Evolutionary conservation across 1,140 invertebrate species (phyloP).

Genomic region (Drosophila serrata): DNA sequence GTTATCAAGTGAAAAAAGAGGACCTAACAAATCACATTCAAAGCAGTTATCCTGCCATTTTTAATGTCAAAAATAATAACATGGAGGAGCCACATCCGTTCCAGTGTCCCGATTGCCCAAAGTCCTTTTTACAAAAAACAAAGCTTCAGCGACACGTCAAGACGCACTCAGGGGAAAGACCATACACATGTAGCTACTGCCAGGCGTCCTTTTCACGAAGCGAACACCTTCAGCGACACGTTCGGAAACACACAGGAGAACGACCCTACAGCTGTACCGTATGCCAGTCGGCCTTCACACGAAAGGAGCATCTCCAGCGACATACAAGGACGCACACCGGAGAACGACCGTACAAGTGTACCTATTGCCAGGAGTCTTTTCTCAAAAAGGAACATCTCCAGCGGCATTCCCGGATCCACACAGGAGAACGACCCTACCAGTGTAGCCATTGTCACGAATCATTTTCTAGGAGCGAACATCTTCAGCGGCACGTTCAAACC

Average conservation of each 20-base stretch:
- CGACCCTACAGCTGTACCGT: background rate
- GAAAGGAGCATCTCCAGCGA: constrained; percentile 6
- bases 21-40: background rate
- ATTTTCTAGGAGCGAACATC: constrained; percentile 3
- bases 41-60: background rate
- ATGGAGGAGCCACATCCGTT: constrained; percentile 5
- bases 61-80: background rate
- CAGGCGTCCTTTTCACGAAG: constrained; percentile 6
- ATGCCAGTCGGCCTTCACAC: background rate
- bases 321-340: constrained; percentile 5
- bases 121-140: constrained; percentile 6
- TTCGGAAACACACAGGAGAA: constrained; percentile 3
- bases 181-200: constrained; percentile 3
- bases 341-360: background rate
- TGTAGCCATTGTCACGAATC: background rate
- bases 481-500: background rate
- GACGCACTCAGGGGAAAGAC: constrained; percentile 4
- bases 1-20: background rate
- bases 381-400: background rate
- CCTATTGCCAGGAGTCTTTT: background rate
- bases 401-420: background rate
- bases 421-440: constrained; percentile 1
- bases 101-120: background rate
- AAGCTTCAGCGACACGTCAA: constrained; percentile 5
- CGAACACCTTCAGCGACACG: constrained; percentile 10